Evolutionary conservation across 1,140 invertebrate species (phyloP), one percentile per base, ranked within the genome.

Genomic region (Dendrolimus kikuchii): DNA sequence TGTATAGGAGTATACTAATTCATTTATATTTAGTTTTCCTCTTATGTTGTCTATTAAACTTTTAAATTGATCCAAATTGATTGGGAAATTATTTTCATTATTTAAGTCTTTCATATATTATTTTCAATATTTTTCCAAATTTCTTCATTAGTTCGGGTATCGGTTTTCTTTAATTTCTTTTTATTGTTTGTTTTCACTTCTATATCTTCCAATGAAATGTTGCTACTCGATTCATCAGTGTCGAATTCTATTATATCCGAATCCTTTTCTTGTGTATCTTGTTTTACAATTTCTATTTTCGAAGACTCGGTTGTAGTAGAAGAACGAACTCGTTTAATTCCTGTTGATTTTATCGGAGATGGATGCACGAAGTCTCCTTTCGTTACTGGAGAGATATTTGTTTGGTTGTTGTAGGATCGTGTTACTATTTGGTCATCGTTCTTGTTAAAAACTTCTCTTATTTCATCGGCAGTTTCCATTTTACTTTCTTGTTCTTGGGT

Each of bases 1-100:
- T 10, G 60, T 66, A 43, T 62, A 62, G 5, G 42, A 39, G 43
- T 52, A 52, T 23, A 66, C 57, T 53, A 66, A 5, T 55, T 59
- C 55, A 50, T 60, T 54, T 23, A 66, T 55, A 53, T 60, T 66
- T 53, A 57, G 56, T 51, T 59, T 59, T 41, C 57, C 57, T 50
- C 42, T 48, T 7, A 48, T 46, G 8, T 59, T 60, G 57, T 66
- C 52, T 40, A 66, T 38, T 55, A 62, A 58, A 51, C 55, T 66
- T 47, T 60, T 60, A 51, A 62, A 62, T 45, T 60, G 60, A 38
- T 59, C 55, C 53, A 60, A 44, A 47, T 57, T 60, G 7, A 66
- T 55, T 36, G 60, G 60, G 8, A 60, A 62, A 8, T 4, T 2
- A 38, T 42, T 38, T 46, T 62, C 46, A 5, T 49, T 41, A 6